phyloP scores from a whole-genome alignment of 2,797 vertebrate genomes.

The Urophycis tenuis region DNA sequence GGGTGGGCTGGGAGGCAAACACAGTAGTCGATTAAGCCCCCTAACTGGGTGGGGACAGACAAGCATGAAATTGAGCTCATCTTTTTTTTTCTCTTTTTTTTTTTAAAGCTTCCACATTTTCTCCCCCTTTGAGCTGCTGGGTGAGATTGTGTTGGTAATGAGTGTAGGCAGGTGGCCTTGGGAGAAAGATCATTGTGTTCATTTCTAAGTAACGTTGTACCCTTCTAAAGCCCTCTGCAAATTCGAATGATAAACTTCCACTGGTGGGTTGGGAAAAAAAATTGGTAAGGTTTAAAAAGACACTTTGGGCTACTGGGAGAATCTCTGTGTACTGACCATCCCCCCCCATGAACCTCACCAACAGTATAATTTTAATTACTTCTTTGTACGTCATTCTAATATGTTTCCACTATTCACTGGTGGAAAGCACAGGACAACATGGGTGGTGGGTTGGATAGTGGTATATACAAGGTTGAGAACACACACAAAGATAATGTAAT shows the following conservation, averaged over 20 bases:
- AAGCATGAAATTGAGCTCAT: conserved; percentile 17
- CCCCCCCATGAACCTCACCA: neutral
- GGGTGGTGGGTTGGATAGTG: too few relatives aligned
- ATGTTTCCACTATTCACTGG: too few relatives aligned
- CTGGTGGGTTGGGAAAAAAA: neutral
- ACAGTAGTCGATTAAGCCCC: conserved; percentile 41
- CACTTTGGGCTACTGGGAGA: neutral
- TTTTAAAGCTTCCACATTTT: conserved; percentile 7
- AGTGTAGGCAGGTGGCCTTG: conserved; percentile 10
- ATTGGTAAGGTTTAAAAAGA: neutral
- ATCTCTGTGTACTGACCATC: neutral
- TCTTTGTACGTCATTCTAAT: neutral
- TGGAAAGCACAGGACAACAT: too few relatives aligned
- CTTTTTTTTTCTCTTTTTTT: neutral
- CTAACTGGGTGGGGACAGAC: conserved; percentile 34
- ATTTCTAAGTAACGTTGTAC: conserved; percentile 5
- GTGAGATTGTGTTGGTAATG: conserved; percentile 9
- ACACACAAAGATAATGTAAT: too few relatives aligned
- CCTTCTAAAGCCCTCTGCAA: conserved; percentile 1
- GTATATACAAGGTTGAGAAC: too few relatives aligned
- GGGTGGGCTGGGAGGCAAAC: conserved; percentile 25
- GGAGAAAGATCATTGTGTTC: neutral
- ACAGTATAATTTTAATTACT: neutral
- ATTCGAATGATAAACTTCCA: conserved; percentile 1
- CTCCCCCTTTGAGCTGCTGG: conserved; percentile 7